Evolutionary conservation across 1,140 invertebrate genomes (phyloP).

Genomic region (Drosophila jambulina): DNA sequence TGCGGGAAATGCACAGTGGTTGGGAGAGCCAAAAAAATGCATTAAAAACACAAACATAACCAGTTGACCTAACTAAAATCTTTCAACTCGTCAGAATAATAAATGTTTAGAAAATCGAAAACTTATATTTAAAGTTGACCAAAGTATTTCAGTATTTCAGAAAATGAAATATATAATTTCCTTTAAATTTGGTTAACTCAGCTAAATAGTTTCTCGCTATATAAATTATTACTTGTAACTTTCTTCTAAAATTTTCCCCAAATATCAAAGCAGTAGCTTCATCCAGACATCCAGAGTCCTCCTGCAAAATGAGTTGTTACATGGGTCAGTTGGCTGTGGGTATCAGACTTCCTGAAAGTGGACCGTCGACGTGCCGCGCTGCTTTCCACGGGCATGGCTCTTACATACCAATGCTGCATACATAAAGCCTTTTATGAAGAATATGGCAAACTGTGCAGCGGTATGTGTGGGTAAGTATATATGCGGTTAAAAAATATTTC

Average conservation of each 20-base stretch:
- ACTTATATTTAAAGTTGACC: neutral
- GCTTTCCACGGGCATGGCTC: slow-evolving; percentile 31
- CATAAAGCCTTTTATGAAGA: slow-evolving; percentile 30
- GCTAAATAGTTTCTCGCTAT: neutral
- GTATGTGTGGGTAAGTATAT: slow-evolving; percentile 16
- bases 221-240: neutral
- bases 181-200: no score
- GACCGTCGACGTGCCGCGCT: slow-evolving; percentile 55
- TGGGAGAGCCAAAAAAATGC: neutral
- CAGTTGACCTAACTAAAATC: no score
- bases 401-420: slow-evolving; percentile 27
- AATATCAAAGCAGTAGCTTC: slow-evolving; percentile 5
- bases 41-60: neutral
- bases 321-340: slow-evolving; percentile 51
- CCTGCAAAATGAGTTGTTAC: slow-evolving; percentile 39
- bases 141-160: neutral
- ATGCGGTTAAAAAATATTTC: slow-evolving; percentile 40
- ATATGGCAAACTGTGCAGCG: slow-evolving; percentile 21
- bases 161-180: no score
- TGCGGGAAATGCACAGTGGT: slow-evolving; percentile 47
- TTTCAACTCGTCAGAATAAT: neutral
- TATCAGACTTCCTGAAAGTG: slow-evolving; percentile 44
- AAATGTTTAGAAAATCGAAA: neutral
- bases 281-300: slow-evolving; percentile 8
- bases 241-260: neutral